Evolutionary conservation across 23 tunicate species (phyloP).

Genomic region (Corella eumyota): DNA sequence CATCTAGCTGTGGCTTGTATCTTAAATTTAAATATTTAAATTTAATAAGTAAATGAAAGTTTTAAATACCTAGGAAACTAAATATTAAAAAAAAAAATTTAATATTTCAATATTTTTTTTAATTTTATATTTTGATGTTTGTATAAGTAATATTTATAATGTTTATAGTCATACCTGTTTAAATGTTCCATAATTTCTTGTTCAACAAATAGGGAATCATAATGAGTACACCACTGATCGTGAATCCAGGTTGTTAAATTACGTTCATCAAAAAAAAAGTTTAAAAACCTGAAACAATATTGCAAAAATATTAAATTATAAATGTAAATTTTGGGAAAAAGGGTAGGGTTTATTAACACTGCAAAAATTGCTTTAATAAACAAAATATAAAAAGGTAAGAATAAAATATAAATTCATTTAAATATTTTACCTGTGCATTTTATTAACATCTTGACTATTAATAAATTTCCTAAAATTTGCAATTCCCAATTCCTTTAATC

Average conservation of each 20-base stretch:
- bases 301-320: not conserved
- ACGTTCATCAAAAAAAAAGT: slow-evolving; percentile 53
- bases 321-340: no score
- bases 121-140: no score
- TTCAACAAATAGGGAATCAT: slow-evolving; percentile 56
- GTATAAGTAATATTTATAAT: not conserved
- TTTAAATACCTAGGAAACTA: not conserved
- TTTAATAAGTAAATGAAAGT: not conserved
- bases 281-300: slow-evolving; percentile 51
- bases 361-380: not conserved
- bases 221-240: slow-evolving; percentile 74
- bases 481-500: slow-evolving; percentile 59
- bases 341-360: not conserved
- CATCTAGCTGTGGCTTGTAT: slow-evolving; percentile 59
- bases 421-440: slow-evolving; percentile 58
- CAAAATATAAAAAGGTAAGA: not conserved
- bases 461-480: slow-evolving; percentile 57
- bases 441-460: slow-evolving; percentile 47
- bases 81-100: not conserved
- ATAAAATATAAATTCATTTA: not conserved
- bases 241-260: slow-evolving; percentile 60
- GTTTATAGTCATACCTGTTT: slow-evolving; percentile 13
- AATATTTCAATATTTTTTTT: no score
- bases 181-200: slow-evolving; percentile 33
- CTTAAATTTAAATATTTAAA: slow-evolving; percentile 11